Percentiles rank a stretch among this genome's conserved stretches.
These are phyloP conservation scores for Porites lutea DNA, from an alignment of 64 coral and sea anemone genomes.

Conservation along the genomic window DNA sequence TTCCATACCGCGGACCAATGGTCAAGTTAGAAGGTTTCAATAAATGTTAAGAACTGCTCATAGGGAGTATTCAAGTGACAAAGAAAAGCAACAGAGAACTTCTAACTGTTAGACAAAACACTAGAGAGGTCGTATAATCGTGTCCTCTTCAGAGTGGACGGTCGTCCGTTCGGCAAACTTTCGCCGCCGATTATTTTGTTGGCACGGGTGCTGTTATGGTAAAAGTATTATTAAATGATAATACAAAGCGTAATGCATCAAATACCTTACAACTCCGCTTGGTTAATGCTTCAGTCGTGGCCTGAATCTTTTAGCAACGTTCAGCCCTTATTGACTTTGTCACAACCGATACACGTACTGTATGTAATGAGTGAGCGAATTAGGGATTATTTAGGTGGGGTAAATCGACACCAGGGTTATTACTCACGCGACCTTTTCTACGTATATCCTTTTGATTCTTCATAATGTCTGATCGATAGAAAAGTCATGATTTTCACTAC, in stretches of 20 bases:
- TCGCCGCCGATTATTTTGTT: too few relatives aligned
- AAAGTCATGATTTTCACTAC: background rate
- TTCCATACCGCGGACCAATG: background rate
- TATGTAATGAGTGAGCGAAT: background rate
- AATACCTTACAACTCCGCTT: slow-evolving; percentile 15
- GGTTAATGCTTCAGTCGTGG: background rate
- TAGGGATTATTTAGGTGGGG: background rate
- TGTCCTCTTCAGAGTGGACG: too few relatives aligned
- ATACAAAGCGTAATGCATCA: background rate
- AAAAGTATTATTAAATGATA: background rate
- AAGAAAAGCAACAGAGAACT: too few relatives aligned
- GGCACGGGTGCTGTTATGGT: too few relatives aligned
- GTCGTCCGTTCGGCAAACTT: too few relatives aligned
- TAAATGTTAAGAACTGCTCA: too few relatives aligned
- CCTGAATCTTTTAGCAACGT: background rate
- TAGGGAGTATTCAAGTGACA: too few relatives aligned
- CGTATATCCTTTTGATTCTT: slow-evolving; percentile 34
- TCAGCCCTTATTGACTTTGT: background rate
- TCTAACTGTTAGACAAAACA: too few relatives aligned
- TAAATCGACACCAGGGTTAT: slow-evolving; percentile 3
- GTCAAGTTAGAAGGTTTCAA: background rate
- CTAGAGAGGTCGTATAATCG: too few relatives aligned
- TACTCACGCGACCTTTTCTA: slow-evolving; percentile 18
- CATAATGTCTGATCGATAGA: background rate
- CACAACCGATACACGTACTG: background rate